Conservation (phyloP, 2,888 invertebrate species). For the Pachydiplax longipennis region DNA sequence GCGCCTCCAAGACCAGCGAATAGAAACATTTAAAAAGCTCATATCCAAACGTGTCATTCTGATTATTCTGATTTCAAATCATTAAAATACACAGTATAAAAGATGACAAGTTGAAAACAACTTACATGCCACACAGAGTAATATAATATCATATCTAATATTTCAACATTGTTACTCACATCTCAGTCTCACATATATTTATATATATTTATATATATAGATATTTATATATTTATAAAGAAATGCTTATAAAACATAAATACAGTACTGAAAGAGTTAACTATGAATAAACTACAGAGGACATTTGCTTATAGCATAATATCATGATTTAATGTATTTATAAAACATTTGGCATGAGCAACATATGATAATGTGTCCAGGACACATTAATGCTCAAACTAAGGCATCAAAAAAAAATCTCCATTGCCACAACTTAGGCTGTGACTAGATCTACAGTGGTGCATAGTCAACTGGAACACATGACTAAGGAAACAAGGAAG, state of each 20-base stretch:
- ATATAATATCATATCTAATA: conserved; percentile 20
- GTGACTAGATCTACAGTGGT: conserved; percentile 46
- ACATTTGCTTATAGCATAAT: conserved; percentile 34
- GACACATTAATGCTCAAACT: conserved; percentile 32
- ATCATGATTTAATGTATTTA: not conserved
- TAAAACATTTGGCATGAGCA: conserved; percentile 44
- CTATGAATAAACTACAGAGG: conserved; percentile 8
- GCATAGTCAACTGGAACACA: conserved; percentile 49
- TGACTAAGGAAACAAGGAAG: conserved; percentile 46
- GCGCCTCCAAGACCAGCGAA: conserved; percentile 12
- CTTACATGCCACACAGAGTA: conserved; percentile 32
- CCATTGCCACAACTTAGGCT: conserved; percentile 43
- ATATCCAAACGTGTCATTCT: conserved; percentile 14
- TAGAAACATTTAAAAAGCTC: conserved; percentile 35
- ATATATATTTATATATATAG: not conserved
- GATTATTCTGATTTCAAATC: conserved; percentile 27
- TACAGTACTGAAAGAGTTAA: not conserved
- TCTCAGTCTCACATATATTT: conserved; percentile 2
- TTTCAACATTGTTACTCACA: conserved; percentile 19
- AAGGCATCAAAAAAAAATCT: conserved; percentile 8
- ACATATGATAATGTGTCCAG: not conserved
- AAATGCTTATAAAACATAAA: conserved; percentile 29
- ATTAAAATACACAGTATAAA: conserved; percentile 43
- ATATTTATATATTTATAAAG: not conserved
- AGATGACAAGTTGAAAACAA: conserved; percentile 22